Percentiles rank a stretch among this genome's conserved stretches.
phyloP scores from a whole-genome alignment of 1,140 invertebrate genomes.

The Drosophila nasuta region DNA sequence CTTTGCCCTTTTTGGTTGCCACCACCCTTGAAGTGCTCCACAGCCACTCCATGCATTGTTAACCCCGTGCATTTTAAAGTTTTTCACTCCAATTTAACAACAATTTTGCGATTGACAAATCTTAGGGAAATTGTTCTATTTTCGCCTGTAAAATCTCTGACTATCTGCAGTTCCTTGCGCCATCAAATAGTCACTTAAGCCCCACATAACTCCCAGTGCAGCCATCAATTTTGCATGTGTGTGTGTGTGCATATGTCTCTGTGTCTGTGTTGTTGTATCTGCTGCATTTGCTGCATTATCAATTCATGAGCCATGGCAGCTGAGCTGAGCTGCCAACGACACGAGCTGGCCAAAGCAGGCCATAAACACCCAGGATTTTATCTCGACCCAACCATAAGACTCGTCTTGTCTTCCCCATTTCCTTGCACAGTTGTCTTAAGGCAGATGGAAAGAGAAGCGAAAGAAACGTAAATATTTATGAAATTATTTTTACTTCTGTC shows the following conservation, averaged over 20 bases:
- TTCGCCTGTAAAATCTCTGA: background rate
- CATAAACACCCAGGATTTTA: constrained; percentile 68
- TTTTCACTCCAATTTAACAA: constrained; percentile 12
- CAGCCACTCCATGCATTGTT: constrained; percentile 26
- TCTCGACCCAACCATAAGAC: constrained; percentile 34
- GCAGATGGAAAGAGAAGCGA: constrained; percentile 13
- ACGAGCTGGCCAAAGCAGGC: constrained; percentile 43
- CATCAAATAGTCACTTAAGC: constrained; percentile 52
- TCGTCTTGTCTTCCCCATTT: background rate
- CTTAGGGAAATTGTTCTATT: constrained; percentile 38
- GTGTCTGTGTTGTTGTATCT: constrained; percentile 16
- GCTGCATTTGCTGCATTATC: constrained; percentile 78
- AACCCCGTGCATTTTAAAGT: constrained; percentile 24
- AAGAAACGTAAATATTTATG: constrained; percentile 58
- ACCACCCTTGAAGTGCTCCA: background rate
- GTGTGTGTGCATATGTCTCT: constrained; percentile 1
- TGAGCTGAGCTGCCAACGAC: constrained; percentile 48
- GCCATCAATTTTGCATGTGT: constrained; percentile 71
- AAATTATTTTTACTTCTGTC: constrained; percentile 26
- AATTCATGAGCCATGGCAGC: constrained; percentile 68
- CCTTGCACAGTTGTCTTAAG: constrained; percentile 5
- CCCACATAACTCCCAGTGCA: constrained; percentile 42
- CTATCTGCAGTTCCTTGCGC: constrained; percentile 3
- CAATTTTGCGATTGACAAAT: constrained; percentile 3
- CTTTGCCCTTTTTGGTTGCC: background rate